A percentile compares a stretch with the other conserved stretches of the same genome.
Evolutionary conservation across 2,888 invertebrate species (phyloP).

Genomic region (Athalia cordata): DNA sequence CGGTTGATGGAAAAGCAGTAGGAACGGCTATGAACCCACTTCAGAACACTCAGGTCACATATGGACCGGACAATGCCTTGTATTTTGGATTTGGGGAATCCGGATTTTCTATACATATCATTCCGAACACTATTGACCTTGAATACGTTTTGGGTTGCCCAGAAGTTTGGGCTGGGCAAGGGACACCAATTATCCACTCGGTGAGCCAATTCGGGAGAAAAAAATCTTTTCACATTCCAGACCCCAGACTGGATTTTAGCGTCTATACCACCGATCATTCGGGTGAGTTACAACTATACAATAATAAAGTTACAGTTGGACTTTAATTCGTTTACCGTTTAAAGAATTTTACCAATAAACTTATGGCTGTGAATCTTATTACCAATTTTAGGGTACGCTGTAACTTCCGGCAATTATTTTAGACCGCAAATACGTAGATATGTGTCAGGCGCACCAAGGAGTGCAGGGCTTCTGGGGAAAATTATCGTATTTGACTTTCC

Average conservation of each 20-base stretch:
- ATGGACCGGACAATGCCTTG: slow-evolving; percentile 49
- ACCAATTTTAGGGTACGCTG: slow-evolving; percentile 63
- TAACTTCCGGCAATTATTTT: slow-evolving; percentile 65
- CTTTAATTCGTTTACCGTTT: neutral
- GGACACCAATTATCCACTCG: slow-evolving; percentile 49
- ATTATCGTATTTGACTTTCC: slow-evolving; percentile 64
- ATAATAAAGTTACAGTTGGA: no score
- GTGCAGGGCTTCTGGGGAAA: slow-evolving; percentile 57
- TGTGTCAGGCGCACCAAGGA: slow-evolving; percentile 68
- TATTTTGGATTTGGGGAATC: slow-evolving; percentile 59
- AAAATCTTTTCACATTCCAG: neutral
- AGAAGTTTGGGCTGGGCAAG: slow-evolving; percentile 66
- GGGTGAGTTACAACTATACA: no score
- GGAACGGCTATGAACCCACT: neutral
- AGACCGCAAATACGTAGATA: slow-evolving; percentile 50
- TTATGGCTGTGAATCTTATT: neutral
- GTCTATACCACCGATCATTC: no score
- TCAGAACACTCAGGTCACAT: neutral
- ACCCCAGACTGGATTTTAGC: no score
- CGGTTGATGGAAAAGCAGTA: neutral
- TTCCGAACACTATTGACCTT: slow-evolving; percentile 28
- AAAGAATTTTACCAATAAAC: neutral
- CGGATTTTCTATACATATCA: slow-evolving; percentile 63
- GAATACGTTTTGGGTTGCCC: slow-evolving; percentile 66
- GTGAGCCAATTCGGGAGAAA: slow-evolving; percentile 46